These are phyloP conservation scores for Todiramphus saurophagus DNA, from an alignment of 2,113 vertebrate species.

Conservation along the genomic window DNA sequence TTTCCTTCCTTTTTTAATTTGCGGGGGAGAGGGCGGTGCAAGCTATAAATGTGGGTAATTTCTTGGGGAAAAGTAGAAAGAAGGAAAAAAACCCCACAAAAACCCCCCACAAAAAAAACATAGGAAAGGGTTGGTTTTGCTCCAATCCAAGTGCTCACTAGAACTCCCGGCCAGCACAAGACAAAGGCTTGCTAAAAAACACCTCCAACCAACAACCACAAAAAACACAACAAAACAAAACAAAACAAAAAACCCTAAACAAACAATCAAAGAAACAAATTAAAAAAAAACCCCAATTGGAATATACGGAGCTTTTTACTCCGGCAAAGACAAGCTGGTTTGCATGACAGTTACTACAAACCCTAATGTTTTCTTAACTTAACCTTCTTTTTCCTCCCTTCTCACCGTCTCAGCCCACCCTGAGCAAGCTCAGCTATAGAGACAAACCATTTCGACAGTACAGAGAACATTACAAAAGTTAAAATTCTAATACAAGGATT, in stretches of 20 bases:
- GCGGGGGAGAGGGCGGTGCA: slow-evolving; percentile 27
- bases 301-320: slow-evolving; percentile 26
- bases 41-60: slow-evolving; percentile 9
- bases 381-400: slow-evolving; percentile 52
- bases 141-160: not conserved
- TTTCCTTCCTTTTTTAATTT: slow-evolving; percentile 54
- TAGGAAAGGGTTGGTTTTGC: not conserved
- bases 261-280: too few relatives aligned
- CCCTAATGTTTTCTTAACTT: slow-evolving; percentile 49
- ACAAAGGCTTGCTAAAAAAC: slow-evolving; percentile 9
- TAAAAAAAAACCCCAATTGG: not conserved
- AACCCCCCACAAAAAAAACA: not conserved
- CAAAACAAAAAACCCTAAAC: too few relatives aligned
- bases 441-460: slow-evolving; percentile 54
- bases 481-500: slow-evolving; percentile 58
- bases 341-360: slow-evolving; percentile 53
- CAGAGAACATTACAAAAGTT: not conserved
- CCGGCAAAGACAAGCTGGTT: slow-evolving; percentile 44
- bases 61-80: not conserved
- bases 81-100: not conserved
- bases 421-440: slow-evolving; percentile 39
- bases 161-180: not conserved
- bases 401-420: slow-evolving; percentile 41
- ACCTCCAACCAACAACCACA: not conserved
- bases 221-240: too few relatives aligned